Conservation (phyloP, 2,888 invertebrate genomes). For the Synanthedon vespiformis region DNA sequence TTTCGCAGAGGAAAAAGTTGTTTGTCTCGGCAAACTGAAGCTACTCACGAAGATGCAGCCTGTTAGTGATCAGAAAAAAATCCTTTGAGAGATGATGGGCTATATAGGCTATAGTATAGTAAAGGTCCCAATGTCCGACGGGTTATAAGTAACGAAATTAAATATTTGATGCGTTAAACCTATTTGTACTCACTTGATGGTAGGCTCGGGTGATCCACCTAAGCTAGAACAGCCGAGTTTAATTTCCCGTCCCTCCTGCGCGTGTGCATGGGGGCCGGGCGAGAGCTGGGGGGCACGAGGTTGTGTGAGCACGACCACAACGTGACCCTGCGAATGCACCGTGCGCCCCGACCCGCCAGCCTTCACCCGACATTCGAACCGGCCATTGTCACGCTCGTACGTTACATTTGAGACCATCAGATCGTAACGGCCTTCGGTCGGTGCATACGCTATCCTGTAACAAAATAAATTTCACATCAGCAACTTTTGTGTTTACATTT, state of each 20-base stretch:
- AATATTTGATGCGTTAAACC: too few species aligned
- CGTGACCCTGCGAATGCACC: slow-evolving; percentile 85
- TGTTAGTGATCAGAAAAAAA: too few species aligned
- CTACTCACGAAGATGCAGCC: too few species aligned
- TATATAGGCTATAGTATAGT: too few species aligned
- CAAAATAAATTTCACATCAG: slow-evolving; percentile 9
- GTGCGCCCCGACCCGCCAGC: slow-evolving; percentile 85
- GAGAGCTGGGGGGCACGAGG: slow-evolving; percentile 84
- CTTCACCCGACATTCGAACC: slow-evolving; percentile 90
- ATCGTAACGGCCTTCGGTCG: slow-evolving; percentile 87
- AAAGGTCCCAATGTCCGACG: too few species aligned
- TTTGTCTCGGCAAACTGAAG: too few species aligned
- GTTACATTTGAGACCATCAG: slow-evolving; percentile 89
- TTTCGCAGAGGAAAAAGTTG: too few species aligned
- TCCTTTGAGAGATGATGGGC: too few species aligned
- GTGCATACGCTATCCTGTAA: slow-evolving; percentile 80
- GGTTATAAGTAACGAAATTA: too few species aligned
- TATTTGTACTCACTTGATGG: slow-evolving; percentile 73
- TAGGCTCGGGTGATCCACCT: slow-evolving; percentile 92
- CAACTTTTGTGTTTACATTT: not conserved
- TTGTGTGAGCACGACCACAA: slow-evolving; percentile 86
- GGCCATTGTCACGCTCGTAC: slow-evolving; percentile 91
- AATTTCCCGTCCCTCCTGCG: slow-evolving; percentile 83
- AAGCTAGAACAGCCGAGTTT: slow-evolving; percentile 84
- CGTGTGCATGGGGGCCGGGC: slow-evolving; percentile 81